Evolutionary conservation across 2,797 vertebrate species (phyloP).

Genomic region (Coilia nasus): DNA sequence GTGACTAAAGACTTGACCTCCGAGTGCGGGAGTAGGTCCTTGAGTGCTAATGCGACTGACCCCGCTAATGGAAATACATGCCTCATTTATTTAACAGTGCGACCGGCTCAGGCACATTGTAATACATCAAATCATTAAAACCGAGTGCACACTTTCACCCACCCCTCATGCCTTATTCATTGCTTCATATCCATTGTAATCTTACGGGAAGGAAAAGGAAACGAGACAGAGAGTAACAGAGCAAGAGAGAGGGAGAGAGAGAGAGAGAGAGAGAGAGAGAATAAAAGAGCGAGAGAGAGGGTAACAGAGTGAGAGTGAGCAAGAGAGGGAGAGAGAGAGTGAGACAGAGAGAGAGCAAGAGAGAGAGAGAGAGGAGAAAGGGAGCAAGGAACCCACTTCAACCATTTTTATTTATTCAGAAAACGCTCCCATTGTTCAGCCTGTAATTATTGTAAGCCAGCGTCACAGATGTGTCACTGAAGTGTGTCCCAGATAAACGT

Average conservation of each 20-base stretch:
- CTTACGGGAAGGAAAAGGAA: not conserved
- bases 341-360: not conserved
- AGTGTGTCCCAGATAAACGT: not conserved
- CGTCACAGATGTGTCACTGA: not conserved
- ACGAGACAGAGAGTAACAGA: not conserved
- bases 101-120: conserved; percentile 10
- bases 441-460: not conserved
- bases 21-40: not conserved
- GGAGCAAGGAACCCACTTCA: not conserved
- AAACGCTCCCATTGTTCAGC: conserved; percentile 12
- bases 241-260: not conserved
- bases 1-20: conserved; percentile 12
- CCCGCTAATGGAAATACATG: conserved; percentile 22
- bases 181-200: conserved; percentile 21
- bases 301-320: no score
- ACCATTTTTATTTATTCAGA: conserved; percentile 12
- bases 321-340: no score
- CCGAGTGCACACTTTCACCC: conserved; percentile 20
- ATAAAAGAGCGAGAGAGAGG: no score
- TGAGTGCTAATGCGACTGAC: conserved; percentile 14
- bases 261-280: not conserved
- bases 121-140: conserved; percentile 26
- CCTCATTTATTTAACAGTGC: conserved; percentile 26
- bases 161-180: conserved; percentile 25
- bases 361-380: not conserved